Evolutionary conservation across 2,113 vertebrate genomes (phyloP).

Genomic region (Protomyctophum bolini): DNA sequence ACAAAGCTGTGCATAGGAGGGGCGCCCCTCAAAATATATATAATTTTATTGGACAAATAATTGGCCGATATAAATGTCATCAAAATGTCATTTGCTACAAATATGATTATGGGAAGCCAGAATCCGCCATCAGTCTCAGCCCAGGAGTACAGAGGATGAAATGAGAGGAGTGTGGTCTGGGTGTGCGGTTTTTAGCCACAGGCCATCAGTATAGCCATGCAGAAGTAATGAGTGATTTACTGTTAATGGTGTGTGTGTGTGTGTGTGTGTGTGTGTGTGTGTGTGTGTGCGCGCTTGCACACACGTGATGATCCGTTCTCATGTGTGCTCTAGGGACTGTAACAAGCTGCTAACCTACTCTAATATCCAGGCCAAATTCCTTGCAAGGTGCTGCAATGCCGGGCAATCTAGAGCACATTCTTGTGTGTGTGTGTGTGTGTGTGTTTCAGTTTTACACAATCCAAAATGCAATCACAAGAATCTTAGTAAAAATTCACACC

Average conservation of each 20-base stretch:
- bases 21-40: too few relatives aligned
- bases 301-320: neutral
- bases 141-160: neutral
- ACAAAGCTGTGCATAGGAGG: too few relatives aligned
- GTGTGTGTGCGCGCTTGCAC: neutral
- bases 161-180: neutral
- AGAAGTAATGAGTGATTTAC: neutral
- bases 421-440: constrained; percentile 7
- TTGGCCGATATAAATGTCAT: neutral
- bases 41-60: too few relatives aligned
- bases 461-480: too few relatives aligned
- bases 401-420: constrained; percentile 16
- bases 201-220: neutral
- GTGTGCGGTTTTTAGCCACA: neutral
- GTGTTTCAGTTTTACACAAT: too few relatives aligned
- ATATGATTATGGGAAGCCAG: neutral
- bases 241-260: neutral
- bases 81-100: neutral
- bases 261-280: neutral
- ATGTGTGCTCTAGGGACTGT: constrained; percentile 14
- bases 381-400: constrained; percentile 31
- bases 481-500: too few relatives aligned
- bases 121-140: neutral
- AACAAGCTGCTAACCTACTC: constrained; percentile 55
- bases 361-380: constrained; percentile 46